Evolutionary conservation across 2,113 vertebrate species (phyloP), one percentile per base, ranked within the genome.

Genomic region (Harpagus bidentatus): DNA sequence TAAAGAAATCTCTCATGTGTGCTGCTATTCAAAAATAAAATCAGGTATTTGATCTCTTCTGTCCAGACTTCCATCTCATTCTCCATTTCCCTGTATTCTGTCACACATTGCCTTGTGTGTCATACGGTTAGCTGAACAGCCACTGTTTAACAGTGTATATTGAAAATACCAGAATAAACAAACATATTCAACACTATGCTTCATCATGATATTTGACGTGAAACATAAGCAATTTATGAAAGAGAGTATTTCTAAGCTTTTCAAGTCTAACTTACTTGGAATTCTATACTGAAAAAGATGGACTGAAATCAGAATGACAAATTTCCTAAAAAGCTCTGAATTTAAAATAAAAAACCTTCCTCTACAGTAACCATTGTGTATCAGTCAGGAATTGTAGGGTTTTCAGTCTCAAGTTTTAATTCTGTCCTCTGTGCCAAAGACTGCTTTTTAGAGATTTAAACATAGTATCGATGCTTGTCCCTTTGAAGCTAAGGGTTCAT

Each of bases 21-120:
- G 81, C 78, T 93, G 73, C 95, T 97, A 92, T 94, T 97, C 66
- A 93, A 94, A 96, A 96, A 96, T 88, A 90, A 96, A 93, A 90
- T 85, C 82, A 73, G 32, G 8, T 73, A 77, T 92, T 96, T 96
- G 66, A 96, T 96, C 92, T 95, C 93, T 96, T 90, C 84, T 96
- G 82, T 28, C 78, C 88, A 62, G 82, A 82, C 53, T 91, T 89
- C 78, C 48, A 80, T 79, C 87, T 82, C 74, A 69, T 85, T 91
- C 81, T 92, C 48, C 25, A 2, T 82, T 93, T 85, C 36, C 58
- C 58, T 61, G 58, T 45, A 69, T 82, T 93, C 77, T 91, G 36
- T 58, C 84, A 56, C 15, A 29, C 5, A 23, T 34, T 76, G 40
- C 81, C 76, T 36, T 28, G 56, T 42, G 16, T 55, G n/a, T 58